phyloP scores from a whole-genome alignment of 2,797 vertebrate species.

The Melanotaenia nigrans region DNA sequence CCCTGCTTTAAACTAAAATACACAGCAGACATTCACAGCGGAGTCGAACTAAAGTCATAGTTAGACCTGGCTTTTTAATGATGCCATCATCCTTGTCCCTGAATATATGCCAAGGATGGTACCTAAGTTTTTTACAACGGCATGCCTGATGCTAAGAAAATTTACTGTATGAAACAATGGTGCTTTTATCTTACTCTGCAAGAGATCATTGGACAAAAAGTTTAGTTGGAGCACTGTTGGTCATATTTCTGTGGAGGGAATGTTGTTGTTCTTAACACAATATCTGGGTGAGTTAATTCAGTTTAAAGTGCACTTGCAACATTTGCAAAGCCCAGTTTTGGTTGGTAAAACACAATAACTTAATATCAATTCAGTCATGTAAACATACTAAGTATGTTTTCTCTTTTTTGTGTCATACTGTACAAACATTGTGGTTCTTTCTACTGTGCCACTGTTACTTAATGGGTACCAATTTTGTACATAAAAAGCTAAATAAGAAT shows the following conservation, averaged over 20 bases:
- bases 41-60: not conserved
- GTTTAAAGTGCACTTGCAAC: not conserved
- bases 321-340: not conserved
- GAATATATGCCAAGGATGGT: not conserved
- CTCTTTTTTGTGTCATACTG: too few species aligned
- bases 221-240: not conserved
- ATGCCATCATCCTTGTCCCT: not conserved
- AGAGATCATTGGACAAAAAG: not conserved
- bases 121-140: too few species aligned
- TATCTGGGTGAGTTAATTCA: too few species aligned
- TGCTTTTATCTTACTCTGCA: not conserved
- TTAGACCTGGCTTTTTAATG: not conserved
- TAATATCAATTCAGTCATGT: not conserved
- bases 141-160: too few species aligned
- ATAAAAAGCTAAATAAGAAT: not conserved
- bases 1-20: not conserved
- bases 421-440: not conserved
- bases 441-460: not conserved
- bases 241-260: too few species aligned
- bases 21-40: not conserved
- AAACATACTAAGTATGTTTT: not conserved
- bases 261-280: too few species aligned
- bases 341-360: not conserved
- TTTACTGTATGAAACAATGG: too few species aligned
- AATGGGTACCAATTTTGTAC: not conserved